phyloP scores from a whole-genome alignment of 2,113 vertebrate species.

The Ciconia stormi region DNA sequence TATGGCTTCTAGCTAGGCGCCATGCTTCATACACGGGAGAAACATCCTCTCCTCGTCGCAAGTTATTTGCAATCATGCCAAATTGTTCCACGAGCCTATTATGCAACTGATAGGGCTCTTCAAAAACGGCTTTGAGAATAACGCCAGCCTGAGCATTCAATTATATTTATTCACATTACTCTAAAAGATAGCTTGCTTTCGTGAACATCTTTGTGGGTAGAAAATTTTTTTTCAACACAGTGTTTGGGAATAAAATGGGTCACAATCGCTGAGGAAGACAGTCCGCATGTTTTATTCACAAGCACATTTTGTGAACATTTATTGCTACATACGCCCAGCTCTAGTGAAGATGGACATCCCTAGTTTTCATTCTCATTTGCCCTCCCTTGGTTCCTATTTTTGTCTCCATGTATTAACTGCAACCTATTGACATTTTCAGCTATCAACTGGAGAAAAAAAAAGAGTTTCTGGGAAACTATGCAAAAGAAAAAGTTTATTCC shows the following conservation, averaged over 20 bases:
- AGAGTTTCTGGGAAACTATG: not conserved
- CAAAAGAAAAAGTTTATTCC: not conserved
- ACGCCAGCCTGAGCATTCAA: not conserved
- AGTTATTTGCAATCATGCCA: not conserved
- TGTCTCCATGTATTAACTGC: not conserved
- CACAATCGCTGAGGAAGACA: conserved; percentile 42
- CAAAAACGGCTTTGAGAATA: conserved; percentile 9
- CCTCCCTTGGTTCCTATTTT: conserved; percentile 17
- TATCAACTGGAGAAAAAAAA: not conserved
- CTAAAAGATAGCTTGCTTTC: conserved; percentile 14
- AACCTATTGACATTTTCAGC: conserved; percentile 3
- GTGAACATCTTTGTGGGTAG: not conserved
- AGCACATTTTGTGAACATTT: conserved; percentile 58
- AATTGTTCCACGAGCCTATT: not conserved
- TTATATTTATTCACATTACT: conserved; percentile 39
- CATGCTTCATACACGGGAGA: not conserved
- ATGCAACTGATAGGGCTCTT: conserved; percentile 12
- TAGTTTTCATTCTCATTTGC: not conserved
- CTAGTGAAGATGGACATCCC: conserved; percentile 49
- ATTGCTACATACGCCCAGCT: not conserved
- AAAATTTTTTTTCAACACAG: not conserved
- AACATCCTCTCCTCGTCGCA: not conserved
- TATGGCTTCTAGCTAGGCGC: not conserved
- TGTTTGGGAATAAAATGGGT: conserved; percentile 62
- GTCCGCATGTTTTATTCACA: conserved; percentile 59